Evolutionary conservation across 1,140 invertebrate species (phyloP), one percentile per base, ranked within the genome.

Genomic region (Dolichoris vasculosae): DNA sequence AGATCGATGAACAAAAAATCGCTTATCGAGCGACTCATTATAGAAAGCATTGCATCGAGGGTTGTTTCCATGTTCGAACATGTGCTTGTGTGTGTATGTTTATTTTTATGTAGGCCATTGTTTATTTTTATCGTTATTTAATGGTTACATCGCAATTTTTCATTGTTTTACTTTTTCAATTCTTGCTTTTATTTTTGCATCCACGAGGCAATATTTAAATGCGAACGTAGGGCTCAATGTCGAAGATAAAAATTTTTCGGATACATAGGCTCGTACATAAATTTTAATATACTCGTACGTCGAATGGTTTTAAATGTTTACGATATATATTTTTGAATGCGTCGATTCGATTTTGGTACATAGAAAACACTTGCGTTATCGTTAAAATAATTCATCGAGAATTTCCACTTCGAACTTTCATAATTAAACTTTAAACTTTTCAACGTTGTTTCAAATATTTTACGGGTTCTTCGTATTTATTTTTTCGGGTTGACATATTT

Each of bases 51-150:
- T 83, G 69, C 83, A 87, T 76, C 35, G 26, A 84, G 76, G 76
- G 63, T 69, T 77, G 77, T 87, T 76, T 84, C 30, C 35, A 71
- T 48, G 40, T 84, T 84, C 82, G 82, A 86, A 82, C 82, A 46
- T 81, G 55, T 82, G 15, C 26, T 51, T 73, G 11, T 83, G 9
- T 48, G 8, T 76, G 35, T 67, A n/a, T 51, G 11, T 69, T 13
- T 40, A 35, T 63, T 26, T 30, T 20, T 46, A 55, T 35, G 30
- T 84, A 67, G 73, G 73, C 82, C 69, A 83, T 83, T 77, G 71
- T 64, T 40, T 64, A 4, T 40, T 3, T 59, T 43, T 32, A 63
- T 59, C 23, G n/a, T 38, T 35, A 17, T 51, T 75, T n/a, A 30
- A 55, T 48, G 26, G 11, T 32, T 17, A 77, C 13, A 46, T 46